These are phyloP conservation scores for Panagrolaimus sp. DNA, from an alignment of 1,140 invertebrate species.

Conservation along the genomic window DNA sequence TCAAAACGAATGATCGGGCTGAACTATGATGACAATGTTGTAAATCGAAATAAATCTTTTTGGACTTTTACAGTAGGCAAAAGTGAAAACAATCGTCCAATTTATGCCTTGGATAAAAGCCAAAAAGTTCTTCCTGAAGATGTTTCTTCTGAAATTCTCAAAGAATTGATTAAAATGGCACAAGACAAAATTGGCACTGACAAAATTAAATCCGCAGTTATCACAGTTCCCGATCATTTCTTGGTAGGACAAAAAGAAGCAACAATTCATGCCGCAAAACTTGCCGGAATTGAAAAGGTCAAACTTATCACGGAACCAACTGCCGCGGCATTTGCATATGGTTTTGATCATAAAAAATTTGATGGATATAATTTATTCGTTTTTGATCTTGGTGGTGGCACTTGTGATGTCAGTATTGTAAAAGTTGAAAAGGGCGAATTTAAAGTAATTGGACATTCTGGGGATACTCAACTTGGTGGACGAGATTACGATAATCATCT, in stretches of 20 bases:
- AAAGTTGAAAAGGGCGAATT: constrained; percentile 87
- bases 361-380: constrained; percentile 63
- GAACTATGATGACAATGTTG: too few species aligned
- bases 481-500: constrained; percentile 90
- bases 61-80: too few species aligned
- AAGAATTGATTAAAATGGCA: neutral
- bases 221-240: constrained; percentile 67
- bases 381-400: constrained; percentile 91
- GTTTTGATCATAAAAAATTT: constrained; percentile 71
- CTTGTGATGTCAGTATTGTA: constrained; percentile 88
- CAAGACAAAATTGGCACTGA: constrained; percentile 51
- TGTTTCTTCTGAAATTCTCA: neutral
- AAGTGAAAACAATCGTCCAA: too few species aligned
- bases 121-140: neutral
- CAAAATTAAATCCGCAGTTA: constrained; percentile 37
- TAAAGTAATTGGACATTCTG: constrained; percentile 77
- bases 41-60: too few species aligned
- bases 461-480: constrained; percentile 69
- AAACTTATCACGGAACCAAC: constrained; percentile 74
- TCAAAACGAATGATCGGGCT: too few species aligned
- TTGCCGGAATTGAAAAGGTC: constrained; percentile 63
- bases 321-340: constrained; percentile 74
- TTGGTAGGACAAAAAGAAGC: constrained; percentile 73
- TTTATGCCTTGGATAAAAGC: too few species aligned
- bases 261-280: constrained; percentile 77